These are phyloP conservation scores for Synanceia verrucosa DNA, from an alignment of 2,797 vertebrate genomes.

Conservation along the genomic window DNA sequence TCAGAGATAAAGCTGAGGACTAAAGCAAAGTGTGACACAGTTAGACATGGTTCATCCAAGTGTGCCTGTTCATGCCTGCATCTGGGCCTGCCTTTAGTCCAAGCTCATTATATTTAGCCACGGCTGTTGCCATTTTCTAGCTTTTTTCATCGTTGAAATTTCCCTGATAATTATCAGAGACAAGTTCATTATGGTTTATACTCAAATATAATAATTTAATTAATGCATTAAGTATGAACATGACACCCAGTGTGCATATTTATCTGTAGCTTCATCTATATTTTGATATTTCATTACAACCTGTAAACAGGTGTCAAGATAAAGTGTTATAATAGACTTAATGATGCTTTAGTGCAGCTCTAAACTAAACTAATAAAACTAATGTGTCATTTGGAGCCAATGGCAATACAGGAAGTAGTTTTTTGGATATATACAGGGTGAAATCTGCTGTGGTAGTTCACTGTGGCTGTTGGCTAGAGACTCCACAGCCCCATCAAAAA, in stretches of 20 bases:
- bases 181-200: background rate
- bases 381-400: background rate
- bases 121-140: background rate
- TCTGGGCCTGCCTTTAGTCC: slow-evolving; percentile 13
- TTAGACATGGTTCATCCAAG: slow-evolving; percentile 29
- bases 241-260: background rate
- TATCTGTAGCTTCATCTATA: background rate
- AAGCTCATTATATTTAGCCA: background rate
- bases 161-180: no score
- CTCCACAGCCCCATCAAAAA: no score
- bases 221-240: background rate
- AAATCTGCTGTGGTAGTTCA: background rate
- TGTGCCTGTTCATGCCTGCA: slow-evolving; percentile 4
- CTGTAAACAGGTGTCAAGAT: background rate
- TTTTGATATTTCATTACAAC: background rate
- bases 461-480: background rate
- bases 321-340: background rate
- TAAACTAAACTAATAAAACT: no score
- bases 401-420: background rate
- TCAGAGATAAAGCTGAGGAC: slow-evolving; percentile 48
- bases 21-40: slow-evolving; percentile 38
- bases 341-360: background rate
- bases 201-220: background rate
- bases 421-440: background rate
- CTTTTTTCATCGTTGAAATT: background rate